Evolutionary conservation across 2,113 vertebrate species (phyloP).

Genomic region (Sturnus vulgaris): DNA sequence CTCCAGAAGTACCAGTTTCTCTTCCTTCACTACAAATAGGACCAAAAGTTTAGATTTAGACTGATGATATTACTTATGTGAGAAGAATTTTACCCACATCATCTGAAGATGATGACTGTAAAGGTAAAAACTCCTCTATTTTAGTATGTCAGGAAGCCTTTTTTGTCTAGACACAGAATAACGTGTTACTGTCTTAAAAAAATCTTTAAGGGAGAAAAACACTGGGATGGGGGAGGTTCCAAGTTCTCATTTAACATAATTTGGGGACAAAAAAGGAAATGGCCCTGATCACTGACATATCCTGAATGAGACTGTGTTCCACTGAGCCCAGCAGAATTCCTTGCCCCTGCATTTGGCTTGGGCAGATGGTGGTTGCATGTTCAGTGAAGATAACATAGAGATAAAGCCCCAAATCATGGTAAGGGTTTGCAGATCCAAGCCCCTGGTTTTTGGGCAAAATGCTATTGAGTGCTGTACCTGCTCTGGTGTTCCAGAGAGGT

Average conservation of each 20-base stretch:
- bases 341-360: background rate
- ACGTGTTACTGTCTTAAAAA: background rate
- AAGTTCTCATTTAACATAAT: background rate
- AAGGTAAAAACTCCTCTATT: background rate
- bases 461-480: conserved; percentile 22
- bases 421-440: conserved; percentile 12
- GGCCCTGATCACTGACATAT: background rate
- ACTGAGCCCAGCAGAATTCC: background rate
- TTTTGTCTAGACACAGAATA: background rate
- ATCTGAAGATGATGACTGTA: background rate
- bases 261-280: background rate
- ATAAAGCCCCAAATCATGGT: background rate
- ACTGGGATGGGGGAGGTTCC: background rate
- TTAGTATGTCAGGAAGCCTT: background rate
- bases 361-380: background rate
- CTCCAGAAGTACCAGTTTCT: background rate
- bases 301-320: background rate
- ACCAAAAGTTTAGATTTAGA: background rate
- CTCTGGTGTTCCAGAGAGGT: conserved; percentile 35
- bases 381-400: background rate
- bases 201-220: background rate
- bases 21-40: background rate
- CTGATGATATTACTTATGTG: background rate
- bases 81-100: background rate
- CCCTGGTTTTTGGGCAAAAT: conserved; percentile 29